Percentiles rank a stretch among this genome's conserved stretches.
phyloP scores from a whole-genome alignment of 2,113 vertebrate species.

The Eptatretus burgeri region DNA sequence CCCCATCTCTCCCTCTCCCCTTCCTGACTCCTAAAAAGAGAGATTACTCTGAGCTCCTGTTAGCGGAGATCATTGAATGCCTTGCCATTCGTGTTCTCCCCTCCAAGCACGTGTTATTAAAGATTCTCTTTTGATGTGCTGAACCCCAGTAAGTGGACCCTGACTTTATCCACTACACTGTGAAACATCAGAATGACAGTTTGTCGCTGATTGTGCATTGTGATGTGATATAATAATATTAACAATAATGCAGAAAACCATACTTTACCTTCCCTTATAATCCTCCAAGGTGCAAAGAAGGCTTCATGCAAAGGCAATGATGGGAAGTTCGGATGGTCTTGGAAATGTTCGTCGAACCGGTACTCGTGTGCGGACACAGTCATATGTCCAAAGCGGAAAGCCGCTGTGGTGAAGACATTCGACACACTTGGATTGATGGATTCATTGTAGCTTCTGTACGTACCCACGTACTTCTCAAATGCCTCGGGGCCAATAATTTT shows the following conservation, averaged over 20 bases:
- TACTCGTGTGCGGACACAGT: slow-evolving; percentile 28
- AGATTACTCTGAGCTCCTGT: too few relatives aligned
- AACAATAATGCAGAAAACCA: not conserved
- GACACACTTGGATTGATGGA: slow-evolving; percentile 33
- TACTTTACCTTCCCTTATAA: slow-evolving; percentile 45
- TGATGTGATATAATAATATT: not conserved
- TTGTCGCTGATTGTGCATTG: not conserved
- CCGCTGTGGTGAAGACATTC: slow-evolving; percentile 66
- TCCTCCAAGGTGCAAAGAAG: slow-evolving; percentile 71
- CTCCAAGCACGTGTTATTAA: too few relatives aligned
- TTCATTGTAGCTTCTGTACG: slow-evolving; percentile 35
- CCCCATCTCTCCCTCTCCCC: too few relatives aligned
- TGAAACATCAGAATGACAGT: too few relatives aligned
- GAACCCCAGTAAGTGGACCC: too few relatives aligned
- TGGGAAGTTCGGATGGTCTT: slow-evolving; percentile 24
- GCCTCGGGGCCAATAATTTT: slow-evolving; percentile 42
- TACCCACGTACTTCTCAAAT: slow-evolving; percentile 30
- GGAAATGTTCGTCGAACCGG: slow-evolving; percentile 32
- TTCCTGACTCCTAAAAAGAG: too few relatives aligned
- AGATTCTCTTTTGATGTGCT: too few relatives aligned
- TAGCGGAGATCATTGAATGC: too few relatives aligned
- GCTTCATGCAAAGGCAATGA: slow-evolving; percentile 27
- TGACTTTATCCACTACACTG: too few relatives aligned
- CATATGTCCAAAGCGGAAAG: slow-evolving; percentile 71
- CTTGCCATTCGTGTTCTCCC: too few relatives aligned